Percentiles rank a stretch among this genome's conserved stretches.
phyloP scores from a whole-genome alignment of 2,888 invertebrate species.

The Drosophila cracens region DNA sequence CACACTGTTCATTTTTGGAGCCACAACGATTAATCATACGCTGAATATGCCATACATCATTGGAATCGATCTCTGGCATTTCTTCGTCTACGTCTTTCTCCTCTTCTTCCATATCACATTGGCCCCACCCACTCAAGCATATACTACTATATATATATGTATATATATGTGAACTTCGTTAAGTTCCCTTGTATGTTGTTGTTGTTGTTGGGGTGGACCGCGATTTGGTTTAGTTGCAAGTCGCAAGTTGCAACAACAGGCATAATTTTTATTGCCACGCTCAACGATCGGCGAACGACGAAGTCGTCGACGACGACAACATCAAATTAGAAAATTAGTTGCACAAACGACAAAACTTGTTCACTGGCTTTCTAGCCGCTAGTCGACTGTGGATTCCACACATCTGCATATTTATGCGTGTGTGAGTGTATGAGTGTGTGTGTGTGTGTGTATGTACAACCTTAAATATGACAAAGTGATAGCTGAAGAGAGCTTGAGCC shows the following conservation, averaged over 20 bases:
- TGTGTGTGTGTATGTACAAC: conserved; percentile 2
- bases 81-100: neutral
- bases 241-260: neutral
- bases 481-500: conserved; percentile 26
- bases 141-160: neutral
- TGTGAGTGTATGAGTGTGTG: neutral
- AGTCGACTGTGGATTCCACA: conserved; percentile 14
- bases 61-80: conserved; percentile 20
- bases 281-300: conserved; percentile 45
- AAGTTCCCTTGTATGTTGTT: conserved; percentile 7
- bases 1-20: conserved; percentile 8
- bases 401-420: conserved; percentile 45
- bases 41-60: conserved; percentile 26
- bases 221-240: conserved; percentile 20
- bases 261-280: conserved; percentile 36
- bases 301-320: conserved; percentile 29
- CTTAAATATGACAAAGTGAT: conserved; percentile 45
- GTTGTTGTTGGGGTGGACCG: neutral
- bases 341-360: conserved; percentile 71
- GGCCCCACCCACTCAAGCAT: conserved; percentile 29
- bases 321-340: conserved; percentile 75
- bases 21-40: conserved; percentile 37
- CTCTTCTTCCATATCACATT: conserved; percentile 3
- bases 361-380: conserved; percentile 74
- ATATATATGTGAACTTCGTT: conserved; percentile 11